Percentiles rank a stretch among this genome's conserved stretches.
Conservation (phyloP, 2,888 invertebrate genomes). For the Drosophila bunnanda region DNA sequence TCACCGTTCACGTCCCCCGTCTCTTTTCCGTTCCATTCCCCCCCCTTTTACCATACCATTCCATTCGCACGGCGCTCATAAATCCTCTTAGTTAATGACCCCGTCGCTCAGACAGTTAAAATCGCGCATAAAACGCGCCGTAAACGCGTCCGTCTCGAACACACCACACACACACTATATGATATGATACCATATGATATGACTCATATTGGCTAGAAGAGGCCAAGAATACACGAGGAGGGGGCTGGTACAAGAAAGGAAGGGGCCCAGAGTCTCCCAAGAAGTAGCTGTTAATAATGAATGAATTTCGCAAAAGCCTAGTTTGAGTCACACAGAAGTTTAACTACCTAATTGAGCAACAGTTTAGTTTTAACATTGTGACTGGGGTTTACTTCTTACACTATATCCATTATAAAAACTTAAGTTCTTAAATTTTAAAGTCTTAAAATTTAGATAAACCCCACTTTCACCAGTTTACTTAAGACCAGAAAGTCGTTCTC, state of each 20-base stretch:
- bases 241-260: not conserved
- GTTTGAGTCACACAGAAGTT: slow-evolving; percentile 11
- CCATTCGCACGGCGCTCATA: slow-evolving; percentile 66
- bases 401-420: not conserved
- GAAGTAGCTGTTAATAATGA: slow-evolving; percentile 18
- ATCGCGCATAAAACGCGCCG: slow-evolving; percentile 66
- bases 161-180: slow-evolving; percentile 18
- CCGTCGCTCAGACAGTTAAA: slow-evolving; percentile 78
- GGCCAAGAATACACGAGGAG: slow-evolving; percentile 6
- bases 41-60: not conserved
- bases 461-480: not conserved
- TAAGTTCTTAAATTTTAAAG: not conserved
- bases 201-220: slow-evolving; percentile 59
- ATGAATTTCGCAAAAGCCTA: slow-evolving; percentile 30
- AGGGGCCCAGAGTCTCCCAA: slow-evolving; percentile 8
- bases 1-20: slow-evolving; percentile 57
- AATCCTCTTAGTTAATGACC: slow-evolving; percentile 79
- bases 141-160: slow-evolving; percentile 54
- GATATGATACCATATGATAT: slow-evolving; percentile 23
- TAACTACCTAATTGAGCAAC: not conserved
- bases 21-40: slow-evolving; percentile 8
- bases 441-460: not conserved
- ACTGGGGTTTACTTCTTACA: not conserved
- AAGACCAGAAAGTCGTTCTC: not conserved
- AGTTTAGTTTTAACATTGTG: not conserved